Evolutionary conservation across 2,113 vertebrate species (phyloP).

Genomic region (Poeciliopsis retropinna): DNA sequence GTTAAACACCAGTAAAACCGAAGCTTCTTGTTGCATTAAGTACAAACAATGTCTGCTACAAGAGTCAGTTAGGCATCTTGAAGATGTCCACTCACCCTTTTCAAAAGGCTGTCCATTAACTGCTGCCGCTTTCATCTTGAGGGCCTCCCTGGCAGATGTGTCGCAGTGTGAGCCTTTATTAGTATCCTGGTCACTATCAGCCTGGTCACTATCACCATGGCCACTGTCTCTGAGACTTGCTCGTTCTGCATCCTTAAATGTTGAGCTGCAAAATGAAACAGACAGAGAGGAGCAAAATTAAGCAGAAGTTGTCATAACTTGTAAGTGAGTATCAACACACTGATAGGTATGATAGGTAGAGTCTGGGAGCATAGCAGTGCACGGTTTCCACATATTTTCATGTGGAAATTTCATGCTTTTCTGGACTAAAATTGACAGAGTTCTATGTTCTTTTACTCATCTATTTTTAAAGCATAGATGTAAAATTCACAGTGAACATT

Average conservation of each 20-base stretch:
- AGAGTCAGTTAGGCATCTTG: conserved; percentile 65
- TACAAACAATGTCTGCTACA: conserved; percentile 49
- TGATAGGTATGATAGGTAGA: conserved; percentile 55
- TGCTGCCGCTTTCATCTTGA: conserved; percentile 99
- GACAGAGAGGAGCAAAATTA: conserved; percentile 11
- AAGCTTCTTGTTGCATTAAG: conserved; percentile 24
- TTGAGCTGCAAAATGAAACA: conserved; percentile 90
- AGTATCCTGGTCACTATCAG: conserved; percentile 99
- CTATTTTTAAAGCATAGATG: not conserved
- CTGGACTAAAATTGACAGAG: not conserved
- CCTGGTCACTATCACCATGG: conserved; percentile 99
- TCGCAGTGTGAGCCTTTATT: conserved; percentile 99
- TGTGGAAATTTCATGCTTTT: not conserved
- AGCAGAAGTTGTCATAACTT: conserved; percentile 55
- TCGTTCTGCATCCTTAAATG: conserved; percentile 99
- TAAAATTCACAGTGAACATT: not conserved
- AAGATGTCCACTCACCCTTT: conserved; percentile 92
- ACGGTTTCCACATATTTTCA: not conserved
- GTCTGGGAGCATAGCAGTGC: conserved; percentile 58
- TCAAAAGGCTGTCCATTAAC: conserved; percentile 96
- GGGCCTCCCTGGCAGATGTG: conserved; percentile 99
- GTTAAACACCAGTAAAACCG: conserved; percentile 37
- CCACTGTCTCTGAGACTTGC: conserved; percentile 99
- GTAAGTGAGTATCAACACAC: conserved; percentile 25
- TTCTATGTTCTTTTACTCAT: not conserved